Evolutionary conservation across 2,797 vertebrate species (phyloP).

Genomic region (Hippocampus kuda): DNA sequence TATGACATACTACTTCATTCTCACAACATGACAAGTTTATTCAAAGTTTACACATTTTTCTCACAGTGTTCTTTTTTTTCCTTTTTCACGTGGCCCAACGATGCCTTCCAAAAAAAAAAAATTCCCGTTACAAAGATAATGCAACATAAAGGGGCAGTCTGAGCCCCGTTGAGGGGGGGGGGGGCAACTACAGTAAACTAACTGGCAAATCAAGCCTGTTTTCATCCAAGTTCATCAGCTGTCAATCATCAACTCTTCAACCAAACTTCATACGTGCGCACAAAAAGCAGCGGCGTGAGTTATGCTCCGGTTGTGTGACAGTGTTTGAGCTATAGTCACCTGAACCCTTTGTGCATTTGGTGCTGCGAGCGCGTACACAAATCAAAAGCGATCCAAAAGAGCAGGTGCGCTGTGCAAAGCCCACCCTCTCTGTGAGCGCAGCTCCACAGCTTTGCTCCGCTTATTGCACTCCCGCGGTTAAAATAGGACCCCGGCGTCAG

Average conservation of each 20-base stretch:
- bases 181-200: background rate
- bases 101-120: no score
- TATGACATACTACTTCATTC: background rate
- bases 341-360: background rate
- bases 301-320: background rate
- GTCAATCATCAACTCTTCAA: background rate
- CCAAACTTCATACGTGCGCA: background rate
- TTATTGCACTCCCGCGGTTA: slow-evolving; percentile 6
- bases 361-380: slow-evolving; percentile 2
- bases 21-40: background rate
- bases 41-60: background rate
- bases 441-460: slow-evolving; percentile 4
- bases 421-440: slow-evolving; percentile 1
- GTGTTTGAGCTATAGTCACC: slow-evolving; percentile 5
- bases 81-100: background rate
- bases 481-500: slow-evolving; percentile 4
- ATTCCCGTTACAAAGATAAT: background rate
- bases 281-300: background rate
- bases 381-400: slow-evolving; percentile 3
- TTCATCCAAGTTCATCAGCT: background rate
- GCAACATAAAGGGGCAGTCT: background rate
- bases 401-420: slow-evolving; percentile 4
- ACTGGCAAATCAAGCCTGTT: background rate
- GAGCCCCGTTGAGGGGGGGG: background rate
- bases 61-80: background rate